Base-by-base conservation (phyloP, 2,888 invertebrate species). In the Cyrtodaria siliqua region DNA sequence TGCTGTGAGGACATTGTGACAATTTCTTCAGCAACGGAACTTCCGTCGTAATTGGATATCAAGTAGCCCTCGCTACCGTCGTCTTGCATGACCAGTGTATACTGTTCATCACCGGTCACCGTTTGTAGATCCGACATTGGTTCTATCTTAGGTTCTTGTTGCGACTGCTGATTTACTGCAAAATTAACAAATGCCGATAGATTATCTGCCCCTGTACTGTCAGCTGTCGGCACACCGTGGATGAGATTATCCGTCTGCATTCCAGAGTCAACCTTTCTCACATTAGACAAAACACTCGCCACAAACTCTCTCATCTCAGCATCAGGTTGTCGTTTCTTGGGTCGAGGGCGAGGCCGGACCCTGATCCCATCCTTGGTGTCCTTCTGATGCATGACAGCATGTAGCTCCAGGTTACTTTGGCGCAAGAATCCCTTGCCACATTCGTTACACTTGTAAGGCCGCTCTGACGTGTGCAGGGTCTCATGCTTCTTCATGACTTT, bases 361-460 rank as follows among this genome's bases (percentile, higher is more conserved):
- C 59, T 26, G 23, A 59, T 50, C 4, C 59, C 76, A 8, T 62
- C 69, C 18, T 80, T 69, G 0, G 52, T 47, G 23, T 62, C 73
- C 20, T 68, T 76, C 55, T 70, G 72, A 47, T 80, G 80, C 80
- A 80, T 80, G n/a, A 80, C 80, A n/a, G 80, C 68, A 57, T 80
- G 80, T 2, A 80, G 73, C 23, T 80, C 80, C 20, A 80, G 64
- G 55, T 80, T 80, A 42, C 76, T 76, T 29, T 80, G 76, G 12
- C 80, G 63, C 18, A 80, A 49, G 44, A 80, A 80, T 14, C 80
- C 80, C 16, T 73, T 76, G 0, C 80, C 80, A 57, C 80, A 80
- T 1, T 63, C 60, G 14, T 61, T 61, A 80, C 80, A 80, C 60
- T 76, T 80, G 50, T 62, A 80, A 12, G 64, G 64, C 2, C 76